phyloP scores from a whole-genome alignment of 2,113 vertebrate species.

The Seriola dumerili region DNA sequence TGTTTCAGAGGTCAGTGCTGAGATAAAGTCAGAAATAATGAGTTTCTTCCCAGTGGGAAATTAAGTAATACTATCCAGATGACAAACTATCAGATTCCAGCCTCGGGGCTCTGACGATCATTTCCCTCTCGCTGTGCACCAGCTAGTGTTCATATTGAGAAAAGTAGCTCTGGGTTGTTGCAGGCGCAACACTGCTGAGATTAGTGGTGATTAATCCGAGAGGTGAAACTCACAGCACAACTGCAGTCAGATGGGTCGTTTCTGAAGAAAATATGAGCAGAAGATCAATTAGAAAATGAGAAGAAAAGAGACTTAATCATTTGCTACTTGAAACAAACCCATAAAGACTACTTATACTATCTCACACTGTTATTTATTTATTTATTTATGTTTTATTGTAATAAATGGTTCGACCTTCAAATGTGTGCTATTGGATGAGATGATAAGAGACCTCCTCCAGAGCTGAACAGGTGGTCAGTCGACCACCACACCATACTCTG shows the following conservation, averaged over 20 bases:
- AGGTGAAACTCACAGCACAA: conserved; percentile 29
- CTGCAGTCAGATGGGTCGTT: conserved; percentile 22
- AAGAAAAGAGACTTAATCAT: neutral
- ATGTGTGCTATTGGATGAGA: conserved; percentile 59
- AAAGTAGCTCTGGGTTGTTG: conserved; percentile 54
- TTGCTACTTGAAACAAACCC: neutral
- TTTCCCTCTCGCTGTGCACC: conserved; percentile 73
- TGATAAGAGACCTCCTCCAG: conserved; percentile 63
- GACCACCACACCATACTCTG: conserved; percentile 67
- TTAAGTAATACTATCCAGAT: conserved; percentile 85
- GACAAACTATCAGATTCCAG: conserved; percentile 83
- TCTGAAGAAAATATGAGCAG: conserved; percentile 4
- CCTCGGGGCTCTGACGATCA: conserved; percentile 78
- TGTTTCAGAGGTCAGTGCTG: conserved; percentile 78
- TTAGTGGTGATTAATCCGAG: conserved; percentile 65
- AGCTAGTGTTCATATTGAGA: conserved; percentile 67
- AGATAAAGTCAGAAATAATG: conserved; percentile 85
- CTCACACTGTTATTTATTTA: neutral
- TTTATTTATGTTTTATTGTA: neutral
- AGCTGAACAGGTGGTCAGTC: conserved; percentile 80
- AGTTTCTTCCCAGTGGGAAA: conserved; percentile 84
- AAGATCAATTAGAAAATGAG: neutral
- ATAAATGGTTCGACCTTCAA: conserved; percentile 67
- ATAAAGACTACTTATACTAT: neutral
- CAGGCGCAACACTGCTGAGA: conserved; percentile 47